Evolutionary conservation across 2,113 vertebrate genomes (phyloP).

Genomic region (Caranx melampygus): DNA sequence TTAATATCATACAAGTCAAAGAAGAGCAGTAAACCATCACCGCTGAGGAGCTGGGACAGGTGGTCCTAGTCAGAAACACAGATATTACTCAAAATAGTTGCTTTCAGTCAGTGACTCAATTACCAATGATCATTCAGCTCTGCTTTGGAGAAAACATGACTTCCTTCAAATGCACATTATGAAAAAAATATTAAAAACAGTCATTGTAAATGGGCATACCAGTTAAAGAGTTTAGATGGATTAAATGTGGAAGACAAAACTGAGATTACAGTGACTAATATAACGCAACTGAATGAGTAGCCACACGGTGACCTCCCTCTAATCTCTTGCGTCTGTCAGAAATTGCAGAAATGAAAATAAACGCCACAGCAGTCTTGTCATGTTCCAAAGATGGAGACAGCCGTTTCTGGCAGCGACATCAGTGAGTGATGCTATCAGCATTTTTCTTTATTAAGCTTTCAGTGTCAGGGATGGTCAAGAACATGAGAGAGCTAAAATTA

Average conservation of each 20-base stretch:
- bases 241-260: neutral
- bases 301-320: neutral
- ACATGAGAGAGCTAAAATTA: conserved; percentile 26
- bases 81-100: neutral
- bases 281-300: neutral
- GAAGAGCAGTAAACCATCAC: neutral
- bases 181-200: too few species aligned
- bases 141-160: neutral
- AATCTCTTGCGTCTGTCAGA: neutral
- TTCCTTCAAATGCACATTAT: neutral
- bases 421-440: conserved; percentile 13
- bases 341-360: neutral
- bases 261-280: neutral
- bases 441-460: conserved; percentile 33
- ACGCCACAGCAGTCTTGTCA: neutral
- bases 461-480: conserved; percentile 11
- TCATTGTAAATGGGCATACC: neutral
- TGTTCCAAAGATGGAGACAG: neutral
- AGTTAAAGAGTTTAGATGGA: neutral
- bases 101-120: neutral
- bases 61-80: too few species aligned
- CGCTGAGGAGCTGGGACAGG: neutral
- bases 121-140: neutral
- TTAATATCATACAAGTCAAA: neutral
- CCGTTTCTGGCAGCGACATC: conserved; percentile 7